These are phyloP conservation scores for Diacarnus erythraeanus DNA, from an alignment of 37 sponge, comb jelly and placozoan species.

Conservation along the genomic window DNA sequence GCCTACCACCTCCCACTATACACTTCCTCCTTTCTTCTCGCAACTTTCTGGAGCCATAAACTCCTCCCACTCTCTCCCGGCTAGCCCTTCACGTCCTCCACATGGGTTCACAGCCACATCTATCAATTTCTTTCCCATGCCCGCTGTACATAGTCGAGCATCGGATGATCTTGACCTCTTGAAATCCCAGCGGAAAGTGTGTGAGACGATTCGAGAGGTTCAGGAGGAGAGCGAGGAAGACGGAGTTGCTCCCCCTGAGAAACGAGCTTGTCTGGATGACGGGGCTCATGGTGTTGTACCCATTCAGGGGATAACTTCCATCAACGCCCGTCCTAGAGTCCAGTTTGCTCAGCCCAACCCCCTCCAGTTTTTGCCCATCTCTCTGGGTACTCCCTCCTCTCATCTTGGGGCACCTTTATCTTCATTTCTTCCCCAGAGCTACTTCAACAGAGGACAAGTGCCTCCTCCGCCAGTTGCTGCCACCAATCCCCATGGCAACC, in stretches of 20 bases:
- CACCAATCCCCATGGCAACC: neutral
- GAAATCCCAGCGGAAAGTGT: constrained; percentile 1
- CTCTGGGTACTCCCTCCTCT: neutral
- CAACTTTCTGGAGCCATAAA: constrained; percentile 7
- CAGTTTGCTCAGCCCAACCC: neutral
- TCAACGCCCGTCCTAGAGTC: neutral
- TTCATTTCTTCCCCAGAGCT: neutral
- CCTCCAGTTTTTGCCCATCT: neutral
- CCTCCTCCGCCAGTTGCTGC: neutral
- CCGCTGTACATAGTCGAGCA: constrained; percentile 1
- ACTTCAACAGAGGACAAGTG: neutral
- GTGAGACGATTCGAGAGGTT: constrained; percentile 25
- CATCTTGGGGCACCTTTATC: neutral
- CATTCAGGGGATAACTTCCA: neutral
- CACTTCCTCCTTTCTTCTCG: constrained; percentile 45
- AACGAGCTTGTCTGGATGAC: neutral
- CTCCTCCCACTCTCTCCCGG: constrained; percentile 55
- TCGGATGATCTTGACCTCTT: constrained; percentile 15
- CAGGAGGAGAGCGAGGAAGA: neutral
- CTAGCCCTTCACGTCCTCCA: constrained; percentile 43
- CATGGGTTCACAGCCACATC: constrained; percentile 37
- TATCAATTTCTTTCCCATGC: constrained; percentile 41
- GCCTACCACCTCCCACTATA: constrained; percentile 41
- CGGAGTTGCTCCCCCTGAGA: neutral
- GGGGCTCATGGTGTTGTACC: neutral